Base-by-base conservation (phyloP, 1,140 invertebrate species). In the Condylostylus longicornis region DNA sequence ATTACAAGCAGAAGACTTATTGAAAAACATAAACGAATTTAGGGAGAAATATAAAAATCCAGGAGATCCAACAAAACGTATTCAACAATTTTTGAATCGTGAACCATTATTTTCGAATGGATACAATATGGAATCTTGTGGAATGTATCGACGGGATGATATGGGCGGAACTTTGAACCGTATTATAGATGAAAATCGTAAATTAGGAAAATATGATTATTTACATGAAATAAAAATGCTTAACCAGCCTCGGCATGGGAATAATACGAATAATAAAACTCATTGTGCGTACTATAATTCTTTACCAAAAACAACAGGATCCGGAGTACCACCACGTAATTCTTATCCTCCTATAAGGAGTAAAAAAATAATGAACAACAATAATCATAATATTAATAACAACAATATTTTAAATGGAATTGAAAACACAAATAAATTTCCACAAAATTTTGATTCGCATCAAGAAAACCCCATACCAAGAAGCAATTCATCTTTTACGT, bases 41-140 rank as follows among this genome's bases (percentile, higher is more conserved):
- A 64, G 69, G 42, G 67, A 71, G 54, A 69, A 70, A 45, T 71
- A 71, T 43, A 71, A 70, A 50, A 65, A 70, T 44, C 62, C 60
- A 20, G 61, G 62, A 36, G 63, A 61, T 40, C 39, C 53, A 20
- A 38, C 12, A 12, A 12, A 34, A 38, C 27, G 13, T 20, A 17
- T 31, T 22, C 19, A 32, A 30, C 33, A 8, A 31, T 10, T n/a
- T n/a, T n/a, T n/a, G n/a, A n/a, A n/a, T n/a, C n/a, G n/a, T n/a
- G n/a, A n/a, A n/a, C n/a, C n/a, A n/a, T n/a, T n/a, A n/a, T n/a
- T n/a, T n/a, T n/a, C n/a, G n/a, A n/a, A n/a, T n/a, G n/a, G n/a
- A n/a, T n/a, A n/a, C n/a, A n/a, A n/a, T n/a, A n/a, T n/a, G n/a
- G n/a, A n/a, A n/a, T n/a, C n/a, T n/a, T n/a, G n/a, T n/a, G n/a